Base-by-base conservation (phyloP, 2,888 invertebrate species). In the Mechanitis messenoides region DNA sequence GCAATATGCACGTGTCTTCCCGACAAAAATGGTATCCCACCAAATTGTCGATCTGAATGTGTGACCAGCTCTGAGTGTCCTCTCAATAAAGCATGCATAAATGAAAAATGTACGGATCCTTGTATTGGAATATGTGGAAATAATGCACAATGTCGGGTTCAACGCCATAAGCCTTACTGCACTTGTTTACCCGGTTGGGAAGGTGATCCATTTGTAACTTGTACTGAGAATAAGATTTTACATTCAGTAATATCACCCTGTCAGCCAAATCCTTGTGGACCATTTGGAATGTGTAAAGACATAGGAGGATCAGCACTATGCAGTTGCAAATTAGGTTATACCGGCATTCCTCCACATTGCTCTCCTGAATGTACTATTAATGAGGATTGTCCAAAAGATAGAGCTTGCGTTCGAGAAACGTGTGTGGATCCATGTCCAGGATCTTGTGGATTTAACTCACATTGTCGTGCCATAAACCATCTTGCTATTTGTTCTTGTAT, bases 11-110 rank as follows among this genome's bases (percentile, higher is more conserved):
- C 92, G 1, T 96, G 96, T 70, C 80, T 93, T 61, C 87, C 92
- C 28, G 91, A 92, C 65, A 95, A 93, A 72, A 87, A 92, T 46
- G 96, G 96, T 20, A 92, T 91, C 73, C 95, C 96, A 64, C 93
- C 93, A 45, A 92, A 93, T 47, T 96, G 96, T 75, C 89, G 94
- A 71, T 95, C 95, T 0, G 95, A 95, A 85, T 96, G 96, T 79
- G 91, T 94, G 9, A 92, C 94, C 68, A 95, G 94, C 71, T 92
- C 95, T 0, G 96, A 96, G 74, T 96, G 96, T 84, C 90, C 94
- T n/a, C 90, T 93, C 45, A 92, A 93, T 64, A 93, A 92, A 79
- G 94, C 96, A 12, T 96, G 96, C 74, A 92, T 94, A 20, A 93
- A 92, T 69, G 93, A 93, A 72, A 95, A 94, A 80, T 96, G 96